A percentile compares a stretch with the other conserved stretches of the same genome.
These are phyloP conservation scores for Troides oblongomaculatus DNA, from an alignment of 2,888 invertebrate genomes.

Conservation along the genomic window DNA sequence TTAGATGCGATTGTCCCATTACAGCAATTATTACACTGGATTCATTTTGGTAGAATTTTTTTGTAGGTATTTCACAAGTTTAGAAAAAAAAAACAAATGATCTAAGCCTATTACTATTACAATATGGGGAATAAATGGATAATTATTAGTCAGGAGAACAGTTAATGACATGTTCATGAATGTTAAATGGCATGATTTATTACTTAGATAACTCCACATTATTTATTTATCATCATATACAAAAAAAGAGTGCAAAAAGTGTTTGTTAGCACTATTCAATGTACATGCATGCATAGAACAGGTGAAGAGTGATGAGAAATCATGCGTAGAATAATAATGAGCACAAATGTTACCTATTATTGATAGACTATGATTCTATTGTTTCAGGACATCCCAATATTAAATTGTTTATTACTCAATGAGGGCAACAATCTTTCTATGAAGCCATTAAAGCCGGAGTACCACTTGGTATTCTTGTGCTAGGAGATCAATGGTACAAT, in stretches of 20 bases:
- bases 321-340: too few relatives aligned
- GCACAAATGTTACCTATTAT: too few relatives aligned
- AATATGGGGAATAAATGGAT: too few relatives aligned
- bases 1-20: too few relatives aligned
- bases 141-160: too few relatives aligned
- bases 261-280: too few relatives aligned
- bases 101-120: too few relatives aligned
- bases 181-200: neutral
- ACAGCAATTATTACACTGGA: neutral
- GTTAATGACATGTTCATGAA: too few relatives aligned
- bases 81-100: too few relatives aligned
- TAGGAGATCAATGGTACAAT: conserved; percentile 62
- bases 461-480: conserved; percentile 57
- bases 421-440: conserved; percentile 63
- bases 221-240: neutral
- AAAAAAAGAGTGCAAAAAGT: neutral
- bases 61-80: too few relatives aligned
- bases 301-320: too few relatives aligned
- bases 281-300: too few relatives aligned
- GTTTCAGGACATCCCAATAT: conserved; percentile 58
- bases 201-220: neutral
- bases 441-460: conserved; percentile 59
- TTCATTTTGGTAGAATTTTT: neutral
- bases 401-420: conserved; percentile 67
- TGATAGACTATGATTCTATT: neutral